These are phyloP conservation scores for Drosophila sturtevanti DNA, from an alignment of 1,140 invertebrate genomes.

Conservation along the genomic window DNA sequence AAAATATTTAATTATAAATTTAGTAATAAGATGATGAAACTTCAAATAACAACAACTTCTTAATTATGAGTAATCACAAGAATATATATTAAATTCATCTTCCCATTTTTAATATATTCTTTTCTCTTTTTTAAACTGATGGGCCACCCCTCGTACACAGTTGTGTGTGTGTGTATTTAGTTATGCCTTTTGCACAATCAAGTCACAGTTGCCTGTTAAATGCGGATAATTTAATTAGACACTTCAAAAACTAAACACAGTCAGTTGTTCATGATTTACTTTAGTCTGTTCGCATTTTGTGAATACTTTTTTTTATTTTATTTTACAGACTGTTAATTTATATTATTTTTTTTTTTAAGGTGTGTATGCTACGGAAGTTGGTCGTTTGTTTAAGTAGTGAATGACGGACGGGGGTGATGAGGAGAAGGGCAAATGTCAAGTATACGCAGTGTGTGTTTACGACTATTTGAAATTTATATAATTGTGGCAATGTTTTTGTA, in stretches of 20 bases:
- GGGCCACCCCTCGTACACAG: neutral
- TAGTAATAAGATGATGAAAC: too few relatives aligned
- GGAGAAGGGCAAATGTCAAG: constrained; percentile 3
- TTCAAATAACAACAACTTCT: too few relatives aligned
- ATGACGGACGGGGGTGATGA: neutral
- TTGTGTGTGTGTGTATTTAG: constrained; percentile 50
- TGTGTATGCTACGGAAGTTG: constrained; percentile 25
- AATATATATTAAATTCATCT: too few relatives aligned
- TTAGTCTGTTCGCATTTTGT: constrained; percentile 35
- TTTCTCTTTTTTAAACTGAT: neutral
- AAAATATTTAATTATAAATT: too few relatives aligned
- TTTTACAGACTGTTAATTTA: constrained; percentile 51
- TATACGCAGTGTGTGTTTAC: constrained; percentile 1
- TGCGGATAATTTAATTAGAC: constrained; percentile 76
- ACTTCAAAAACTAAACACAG: constrained; percentile 67
- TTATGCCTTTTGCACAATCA: constrained; percentile 75
- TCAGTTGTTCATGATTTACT: constrained; percentile 44
- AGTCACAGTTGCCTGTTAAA: constrained; percentile 71
- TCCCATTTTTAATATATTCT: too few relatives aligned
- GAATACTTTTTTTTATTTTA: constrained; percentile 8
- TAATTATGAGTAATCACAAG: too few relatives aligned
- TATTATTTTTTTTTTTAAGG: constrained; percentile 20
- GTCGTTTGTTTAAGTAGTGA: constrained; percentile 1
- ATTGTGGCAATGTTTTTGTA: constrained; percentile 1
- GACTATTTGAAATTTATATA: neutral